phyloP scores from a whole-genome alignment of 2,113 vertebrate genomes.

The Antechinus flavipes region DNA sequence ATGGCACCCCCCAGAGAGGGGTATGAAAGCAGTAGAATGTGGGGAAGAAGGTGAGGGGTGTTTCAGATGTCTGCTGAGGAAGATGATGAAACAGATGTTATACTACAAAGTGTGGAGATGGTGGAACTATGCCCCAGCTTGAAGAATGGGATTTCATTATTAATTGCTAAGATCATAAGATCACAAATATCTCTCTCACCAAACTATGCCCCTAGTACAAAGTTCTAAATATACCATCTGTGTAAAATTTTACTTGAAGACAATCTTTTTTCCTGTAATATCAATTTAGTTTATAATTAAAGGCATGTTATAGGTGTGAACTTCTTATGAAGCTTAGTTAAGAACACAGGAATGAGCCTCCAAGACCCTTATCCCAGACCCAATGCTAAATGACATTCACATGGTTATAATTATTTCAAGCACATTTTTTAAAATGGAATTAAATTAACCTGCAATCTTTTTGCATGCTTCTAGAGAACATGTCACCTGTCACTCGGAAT shows the following conservation, averaged over 20 bases:
- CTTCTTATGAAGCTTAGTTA: background rate
- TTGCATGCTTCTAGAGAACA: constrained; percentile 82
- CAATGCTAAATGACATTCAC: constrained; percentile 1
- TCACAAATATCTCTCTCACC: background rate
- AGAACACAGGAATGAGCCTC: background rate
- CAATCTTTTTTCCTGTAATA: background rate
- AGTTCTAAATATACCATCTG: background rate
- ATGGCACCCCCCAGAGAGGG: background rate
- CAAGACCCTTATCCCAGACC: constrained; percentile 5
- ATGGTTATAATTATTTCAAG: constrained; percentile 68
- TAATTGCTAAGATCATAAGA: background rate
- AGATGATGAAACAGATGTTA: background rate
- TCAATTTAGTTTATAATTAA: constrained; percentile 15
- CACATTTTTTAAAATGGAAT: constrained; percentile 66
- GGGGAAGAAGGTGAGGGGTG: background rate
- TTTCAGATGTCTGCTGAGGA: background rate
- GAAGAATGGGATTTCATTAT: background rate
- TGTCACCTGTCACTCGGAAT: constrained; percentile 82
- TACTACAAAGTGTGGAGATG: background rate
- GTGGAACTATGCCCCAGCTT: background rate
- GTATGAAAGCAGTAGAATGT: background rate
- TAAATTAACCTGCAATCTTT: constrained; percentile 67
- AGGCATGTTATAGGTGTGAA: background rate
- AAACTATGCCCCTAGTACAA: background rate
- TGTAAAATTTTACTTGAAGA: background rate